Percentiles rank a stretch among this genome's conserved stretches.
These are phyloP conservation scores for Eupeodes corollae DNA, from an alignment of 1,140 invertebrate genomes.

Conservation along the genomic window DNA sequence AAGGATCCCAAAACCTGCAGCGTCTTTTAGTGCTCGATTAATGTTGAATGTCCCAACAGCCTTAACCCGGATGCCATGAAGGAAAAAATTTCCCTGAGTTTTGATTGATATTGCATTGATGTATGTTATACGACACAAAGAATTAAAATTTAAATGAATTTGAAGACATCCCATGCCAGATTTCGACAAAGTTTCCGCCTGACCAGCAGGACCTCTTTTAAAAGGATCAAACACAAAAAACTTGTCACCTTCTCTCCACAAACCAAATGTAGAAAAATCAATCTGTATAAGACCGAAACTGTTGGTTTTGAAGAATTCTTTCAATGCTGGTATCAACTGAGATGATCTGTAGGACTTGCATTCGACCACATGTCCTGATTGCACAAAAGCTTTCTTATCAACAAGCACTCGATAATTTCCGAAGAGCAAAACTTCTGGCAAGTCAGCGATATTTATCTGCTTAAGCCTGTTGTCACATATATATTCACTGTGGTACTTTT, in stretches of 20 bases:
- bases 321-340: constrained; percentile 27
- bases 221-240: constrained; percentile 41
- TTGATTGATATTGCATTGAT: constrained; percentile 28
- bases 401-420: constrained; percentile 29
- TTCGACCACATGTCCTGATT: constrained; percentile 27
- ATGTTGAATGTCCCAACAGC: constrained; percentile 19
- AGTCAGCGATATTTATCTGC: constrained; percentile 26
- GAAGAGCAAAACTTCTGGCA: constrained; percentile 31
- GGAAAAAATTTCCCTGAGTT: constrained; percentile 31
- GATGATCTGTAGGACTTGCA: constrained; percentile 28
- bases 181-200: constrained; percentile 25
- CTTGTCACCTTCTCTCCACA: constrained; percentile 39
- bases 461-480: constrained; percentile 25
- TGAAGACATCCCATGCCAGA: constrained; percentile 27
- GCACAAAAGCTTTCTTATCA: constrained; percentile 23
- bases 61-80: constrained; percentile 26
- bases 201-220: constrained; percentile 19
- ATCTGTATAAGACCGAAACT: constrained; percentile 37
- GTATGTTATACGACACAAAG: constrained; percentile 22
- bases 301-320: constrained; percentile 34
- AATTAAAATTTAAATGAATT: constrained; percentile 29
- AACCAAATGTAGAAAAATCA: constrained; percentile 30
- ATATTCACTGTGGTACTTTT: constrained; percentile 26
- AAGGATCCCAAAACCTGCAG: constrained; percentile 23
- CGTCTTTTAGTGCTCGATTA: constrained; percentile 19